Conservation (phyloP, 2,113 vertebrate genomes). For the Acinonyx jubatus region DNA sequence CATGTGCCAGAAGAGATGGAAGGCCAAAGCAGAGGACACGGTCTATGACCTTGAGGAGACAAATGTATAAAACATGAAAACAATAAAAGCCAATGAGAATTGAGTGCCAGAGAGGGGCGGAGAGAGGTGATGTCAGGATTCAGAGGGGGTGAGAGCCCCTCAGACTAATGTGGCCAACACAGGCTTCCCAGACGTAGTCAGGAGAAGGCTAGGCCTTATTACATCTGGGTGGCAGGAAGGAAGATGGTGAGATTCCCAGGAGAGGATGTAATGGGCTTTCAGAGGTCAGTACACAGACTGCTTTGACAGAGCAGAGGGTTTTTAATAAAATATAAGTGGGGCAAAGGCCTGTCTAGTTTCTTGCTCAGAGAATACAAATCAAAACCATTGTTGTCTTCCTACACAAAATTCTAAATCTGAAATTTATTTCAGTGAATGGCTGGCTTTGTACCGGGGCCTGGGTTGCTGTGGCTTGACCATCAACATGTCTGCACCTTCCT, state of each 20-base stretch:
- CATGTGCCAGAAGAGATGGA: background rate
- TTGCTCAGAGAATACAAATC: constrained; percentile 51
- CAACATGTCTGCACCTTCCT: background rate
- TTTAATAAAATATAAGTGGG: constrained; percentile 62
- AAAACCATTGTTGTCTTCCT: constrained; percentile 11
- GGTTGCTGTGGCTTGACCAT: background rate
- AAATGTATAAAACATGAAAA: background rate
- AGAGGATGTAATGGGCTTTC: background rate
- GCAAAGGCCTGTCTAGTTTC: constrained; percentile 44
- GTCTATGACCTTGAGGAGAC: background rate
- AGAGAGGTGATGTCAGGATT: background rate
- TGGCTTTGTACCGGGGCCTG: background rate
- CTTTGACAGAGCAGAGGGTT: constrained; percentile 22
- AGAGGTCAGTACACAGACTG: background rate
- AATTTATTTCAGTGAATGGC: background rate
- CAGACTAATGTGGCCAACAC: background rate
- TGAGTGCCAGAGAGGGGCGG: background rate
- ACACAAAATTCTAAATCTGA: constrained; percentile 21
- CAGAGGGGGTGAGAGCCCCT: background rate
- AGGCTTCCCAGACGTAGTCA: background rate
- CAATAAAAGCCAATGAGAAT: background rate
- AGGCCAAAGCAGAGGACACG: background rate
- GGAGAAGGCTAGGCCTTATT: background rate
- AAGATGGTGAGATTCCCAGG: background rate
- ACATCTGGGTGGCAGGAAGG: background rate